These are phyloP conservation scores for Galeopsomyia nigrocyanea DNA, from an alignment of 2,888 invertebrate species.

Conservation along the genomic window DNA sequence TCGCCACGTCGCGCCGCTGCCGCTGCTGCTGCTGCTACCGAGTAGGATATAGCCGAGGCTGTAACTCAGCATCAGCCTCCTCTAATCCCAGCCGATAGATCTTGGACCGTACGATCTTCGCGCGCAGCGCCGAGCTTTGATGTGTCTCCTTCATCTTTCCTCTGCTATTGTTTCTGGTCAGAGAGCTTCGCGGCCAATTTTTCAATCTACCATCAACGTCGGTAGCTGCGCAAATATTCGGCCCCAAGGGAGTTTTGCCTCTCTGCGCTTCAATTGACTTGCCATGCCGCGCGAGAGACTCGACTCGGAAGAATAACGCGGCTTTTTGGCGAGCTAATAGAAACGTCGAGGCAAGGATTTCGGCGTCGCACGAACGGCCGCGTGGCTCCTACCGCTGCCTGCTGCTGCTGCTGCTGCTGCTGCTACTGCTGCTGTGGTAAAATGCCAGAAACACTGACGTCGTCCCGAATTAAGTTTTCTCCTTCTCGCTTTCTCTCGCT, in stretches of 20 bases:
- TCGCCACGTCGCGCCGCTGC: neutral
- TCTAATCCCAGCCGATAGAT: slow-evolving; percentile 62
- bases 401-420: too few species aligned
- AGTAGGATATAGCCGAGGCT: slow-evolving; percentile 65
- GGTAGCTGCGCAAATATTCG: too few species aligned
- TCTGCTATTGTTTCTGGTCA: neutral
- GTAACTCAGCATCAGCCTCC: slow-evolving; percentile 67
- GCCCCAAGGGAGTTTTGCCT: too few species aligned
- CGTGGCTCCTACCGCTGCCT: slow-evolving; percentile 4
- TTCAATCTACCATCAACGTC: neutral
- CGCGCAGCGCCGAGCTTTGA: neutral
- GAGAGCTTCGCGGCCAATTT: neutral
- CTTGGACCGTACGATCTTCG: slow-evolving; percentile 45
- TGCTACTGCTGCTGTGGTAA: slow-evolving; percentile 11
- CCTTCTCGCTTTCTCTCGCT: slow-evolving; percentile 1
- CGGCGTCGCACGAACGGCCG: slow-evolving; percentile 13
- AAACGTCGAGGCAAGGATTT: slow-evolving; percentile 43
- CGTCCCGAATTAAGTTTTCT: slow-evolving; percentile 45
- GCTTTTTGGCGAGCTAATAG: slow-evolving; percentile 32
- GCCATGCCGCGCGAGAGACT: slow-evolving; percentile 20
- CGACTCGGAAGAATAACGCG: slow-evolving; percentile 23
- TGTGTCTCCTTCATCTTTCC: neutral
- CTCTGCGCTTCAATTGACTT: too few species aligned
- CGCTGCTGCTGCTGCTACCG: slow-evolving; percentile 13
- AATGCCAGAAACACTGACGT: slow-evolving; percentile 49